phyloP scores from a whole-genome alignment of 2,113 vertebrate species.

The Takifugu flavidus region DNA sequence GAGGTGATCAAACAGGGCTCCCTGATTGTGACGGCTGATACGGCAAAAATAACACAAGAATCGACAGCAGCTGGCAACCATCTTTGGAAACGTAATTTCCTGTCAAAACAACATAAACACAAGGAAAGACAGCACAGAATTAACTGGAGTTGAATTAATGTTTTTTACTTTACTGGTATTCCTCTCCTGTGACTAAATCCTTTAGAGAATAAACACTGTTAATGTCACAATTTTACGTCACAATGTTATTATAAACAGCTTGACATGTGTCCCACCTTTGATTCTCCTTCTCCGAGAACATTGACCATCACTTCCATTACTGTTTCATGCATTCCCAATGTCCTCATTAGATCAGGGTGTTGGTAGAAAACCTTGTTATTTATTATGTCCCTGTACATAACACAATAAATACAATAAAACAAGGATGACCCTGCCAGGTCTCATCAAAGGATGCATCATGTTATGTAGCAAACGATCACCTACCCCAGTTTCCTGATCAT shows the following conservation, averaged over 20 bases:
- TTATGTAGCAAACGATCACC: neutral
- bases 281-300: constrained; percentile 87
- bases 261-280: constrained; percentile 78
- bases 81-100: constrained; percentile 94
- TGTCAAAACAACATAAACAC: constrained; percentile 34
- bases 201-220: neutral
- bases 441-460: neutral
- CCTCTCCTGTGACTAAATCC: neutral
- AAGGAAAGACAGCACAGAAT: neutral
- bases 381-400: constrained; percentile 86
- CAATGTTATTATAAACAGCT: no score
- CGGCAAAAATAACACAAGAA: constrained; percentile 97
- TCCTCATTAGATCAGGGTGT: constrained; percentile 94
- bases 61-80: constrained; percentile 96
- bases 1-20: constrained; percentile 96
- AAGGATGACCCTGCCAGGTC: neutral
- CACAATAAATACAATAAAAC: no score
- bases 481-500: constrained; percentile 94
- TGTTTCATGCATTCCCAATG: constrained; percentile 94
- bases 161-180: no score
- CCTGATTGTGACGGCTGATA: constrained; percentile 94
- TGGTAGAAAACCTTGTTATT: constrained; percentile 99
- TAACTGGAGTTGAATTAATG: neutral
- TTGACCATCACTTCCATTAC: constrained; percentile 99
- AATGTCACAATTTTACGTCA: no score